These are phyloP conservation scores for Sus scrofa DNA, from an alignment of 2,113 vertebrate genomes.

Conservation along the genomic window DNA sequence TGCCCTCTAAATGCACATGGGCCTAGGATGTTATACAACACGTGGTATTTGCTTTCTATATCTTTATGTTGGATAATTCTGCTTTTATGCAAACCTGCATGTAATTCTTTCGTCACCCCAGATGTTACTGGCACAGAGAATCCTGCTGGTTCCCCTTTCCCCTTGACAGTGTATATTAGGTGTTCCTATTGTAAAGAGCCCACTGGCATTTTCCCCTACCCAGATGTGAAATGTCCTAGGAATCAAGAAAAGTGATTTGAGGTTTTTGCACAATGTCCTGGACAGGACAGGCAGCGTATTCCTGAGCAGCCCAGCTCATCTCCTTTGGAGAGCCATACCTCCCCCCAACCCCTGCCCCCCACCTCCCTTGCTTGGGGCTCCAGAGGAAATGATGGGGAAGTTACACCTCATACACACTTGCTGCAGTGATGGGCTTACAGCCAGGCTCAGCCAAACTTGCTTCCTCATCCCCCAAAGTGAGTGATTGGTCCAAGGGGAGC, in stretches of 20 bases:
- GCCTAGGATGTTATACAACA: background rate
- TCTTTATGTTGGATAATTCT: background rate
- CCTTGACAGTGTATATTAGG: background rate
- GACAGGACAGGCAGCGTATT: background rate
- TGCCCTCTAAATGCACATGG: background rate
- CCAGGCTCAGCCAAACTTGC: background rate
- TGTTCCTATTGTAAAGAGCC: background rate
- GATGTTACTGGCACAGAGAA: background rate
- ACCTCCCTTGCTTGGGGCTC: background rate
- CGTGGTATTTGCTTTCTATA: background rate
- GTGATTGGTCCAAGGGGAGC: background rate
- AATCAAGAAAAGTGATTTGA: background rate
- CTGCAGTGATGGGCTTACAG: background rate
- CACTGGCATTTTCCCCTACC: background rate
- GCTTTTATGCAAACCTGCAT: background rate
- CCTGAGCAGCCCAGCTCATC: background rate
- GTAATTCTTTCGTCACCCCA: background rate
- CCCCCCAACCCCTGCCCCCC: no score
- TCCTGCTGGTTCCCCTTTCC: background rate
- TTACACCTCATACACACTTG: background rate
- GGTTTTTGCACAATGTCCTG: background rate
- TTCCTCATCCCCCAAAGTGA: background rate
- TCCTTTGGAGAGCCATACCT: background rate
- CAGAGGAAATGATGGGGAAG: background rate
- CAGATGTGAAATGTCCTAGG: background rate